Conservation (phyloP, 2,113 vertebrate genomes). For the Campylomormyrus tamandua region DNA sequence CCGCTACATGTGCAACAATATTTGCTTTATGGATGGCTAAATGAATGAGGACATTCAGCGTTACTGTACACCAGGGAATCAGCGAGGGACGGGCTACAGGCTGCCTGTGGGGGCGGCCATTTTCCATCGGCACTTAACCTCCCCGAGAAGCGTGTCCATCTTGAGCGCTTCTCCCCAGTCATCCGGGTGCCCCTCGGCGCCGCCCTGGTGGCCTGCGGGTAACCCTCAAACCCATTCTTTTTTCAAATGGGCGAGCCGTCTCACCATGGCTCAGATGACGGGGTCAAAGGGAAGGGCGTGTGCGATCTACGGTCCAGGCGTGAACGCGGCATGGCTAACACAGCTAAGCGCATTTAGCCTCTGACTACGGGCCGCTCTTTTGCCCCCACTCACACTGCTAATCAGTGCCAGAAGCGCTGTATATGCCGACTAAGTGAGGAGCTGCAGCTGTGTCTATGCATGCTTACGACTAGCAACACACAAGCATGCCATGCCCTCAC, state of each 20-base stretch:
- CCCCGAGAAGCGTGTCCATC: constrained; percentile 56
- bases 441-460: background rate
- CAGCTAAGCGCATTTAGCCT: background rate
- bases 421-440: background rate
- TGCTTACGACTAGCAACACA: background rate
- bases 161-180: background rate
- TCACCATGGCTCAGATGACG: background rate
- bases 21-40: constrained; percentile 98
- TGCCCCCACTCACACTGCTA: background rate
- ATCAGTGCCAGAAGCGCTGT: background rate
- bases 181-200: background rate
- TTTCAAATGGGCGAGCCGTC: background rate
- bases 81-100: constrained; percentile 77
- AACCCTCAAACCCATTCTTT: background rate
- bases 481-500: background rate
- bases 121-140: constrained; percentile 80
- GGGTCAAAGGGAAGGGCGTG: background rate
- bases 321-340: background rate
- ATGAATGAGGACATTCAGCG: constrained; percentile 97
- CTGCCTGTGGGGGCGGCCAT: constrained; percentile 63
- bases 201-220: background rate
- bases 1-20: constrained; percentile 98
- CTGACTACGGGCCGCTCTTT: background rate
- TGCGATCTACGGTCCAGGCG: background rate
- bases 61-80: constrained; percentile 83